Conservation (phyloP, 2,113 vertebrate genomes). For the Alouatta palliata region DNA sequence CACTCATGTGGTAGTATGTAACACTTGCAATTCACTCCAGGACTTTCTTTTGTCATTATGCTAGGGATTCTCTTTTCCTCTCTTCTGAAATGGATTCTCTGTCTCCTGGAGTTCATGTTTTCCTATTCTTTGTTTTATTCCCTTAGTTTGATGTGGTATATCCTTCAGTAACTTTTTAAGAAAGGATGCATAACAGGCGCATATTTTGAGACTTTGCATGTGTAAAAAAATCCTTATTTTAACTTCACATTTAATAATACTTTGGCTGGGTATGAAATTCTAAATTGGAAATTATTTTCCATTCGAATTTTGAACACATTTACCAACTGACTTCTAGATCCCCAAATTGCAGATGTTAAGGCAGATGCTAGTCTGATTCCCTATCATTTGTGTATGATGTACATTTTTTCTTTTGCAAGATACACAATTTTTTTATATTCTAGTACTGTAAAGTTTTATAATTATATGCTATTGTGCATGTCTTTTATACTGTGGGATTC, state of each 20-base stretch:
- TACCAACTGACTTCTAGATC: not conserved
- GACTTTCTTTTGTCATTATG: not conserved
- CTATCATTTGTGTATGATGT: not conserved
- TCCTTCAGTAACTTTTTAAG: not conserved
- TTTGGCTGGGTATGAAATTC: slow-evolving; percentile 38
- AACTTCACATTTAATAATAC: not conserved
- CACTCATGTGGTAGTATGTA: not conserved
- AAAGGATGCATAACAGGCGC: not conserved
- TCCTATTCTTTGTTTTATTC: not conserved
- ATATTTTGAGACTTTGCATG: not conserved
- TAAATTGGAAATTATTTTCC: slow-evolving; percentile 23
- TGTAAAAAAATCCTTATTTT: not conserved
- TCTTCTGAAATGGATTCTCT: not conserved
- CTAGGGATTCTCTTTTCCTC: not conserved
- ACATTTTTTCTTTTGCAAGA: slow-evolving; percentile 17
- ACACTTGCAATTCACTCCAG: not conserved
- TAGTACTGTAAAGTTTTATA: not conserved
- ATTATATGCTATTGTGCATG: not conserved
- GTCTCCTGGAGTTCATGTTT: not conserved
- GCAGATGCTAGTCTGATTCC: not conserved
- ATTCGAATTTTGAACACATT: slow-evolving; percentile 23
- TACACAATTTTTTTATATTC: not conserved
- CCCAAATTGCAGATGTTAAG: not conserved
- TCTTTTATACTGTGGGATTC: not conserved
- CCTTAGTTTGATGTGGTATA: not conserved